These are phyloP conservation scores for Mactra quadrangularis DNA, from an alignment of 1,140 invertebrate species.

Conservation along the genomic window DNA sequence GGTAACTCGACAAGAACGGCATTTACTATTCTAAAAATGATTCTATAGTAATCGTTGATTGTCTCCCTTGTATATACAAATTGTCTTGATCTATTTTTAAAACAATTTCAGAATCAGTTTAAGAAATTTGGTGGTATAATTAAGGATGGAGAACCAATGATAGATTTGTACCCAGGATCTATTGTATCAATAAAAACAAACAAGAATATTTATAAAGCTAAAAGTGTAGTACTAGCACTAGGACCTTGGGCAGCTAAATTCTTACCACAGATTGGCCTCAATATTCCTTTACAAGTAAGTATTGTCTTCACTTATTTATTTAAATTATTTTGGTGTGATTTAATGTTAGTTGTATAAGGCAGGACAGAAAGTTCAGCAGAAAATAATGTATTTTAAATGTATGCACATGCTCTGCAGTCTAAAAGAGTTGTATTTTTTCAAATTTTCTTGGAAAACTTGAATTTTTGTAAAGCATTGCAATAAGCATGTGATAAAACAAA, in stretches of 20 bases:
- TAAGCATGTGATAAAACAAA: no score
- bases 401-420: no score
- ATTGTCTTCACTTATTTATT: background rate
- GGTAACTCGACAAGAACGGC: background rate
- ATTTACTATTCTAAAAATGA: background rate
- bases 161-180: conserved; percentile 71
- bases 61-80: no score
- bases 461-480: no score
- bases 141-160: conserved; percentile 72
- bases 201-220: conserved; percentile 66
- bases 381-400: no score
- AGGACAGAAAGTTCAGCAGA: no score
- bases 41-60: background rate
- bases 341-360: background rate
- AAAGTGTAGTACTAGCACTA: conserved; percentile 73
- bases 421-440: no score
- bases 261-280: conserved; percentile 69
- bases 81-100: no score
- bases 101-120: conserved; percentile 67
- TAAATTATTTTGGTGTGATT: background rate
- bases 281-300: conserved; percentile 76
- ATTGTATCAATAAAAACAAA: conserved; percentile 72
- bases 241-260: conserved; percentile 79
- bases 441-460: no score
- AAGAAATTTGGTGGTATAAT: conserved; percentile 75